Percentiles rank a stretch among this genome's conserved stretches.
Evolutionary conservation across 2,113 vertebrate genomes (phyloP).

Genomic region (Antechinus flavipes): DNA sequence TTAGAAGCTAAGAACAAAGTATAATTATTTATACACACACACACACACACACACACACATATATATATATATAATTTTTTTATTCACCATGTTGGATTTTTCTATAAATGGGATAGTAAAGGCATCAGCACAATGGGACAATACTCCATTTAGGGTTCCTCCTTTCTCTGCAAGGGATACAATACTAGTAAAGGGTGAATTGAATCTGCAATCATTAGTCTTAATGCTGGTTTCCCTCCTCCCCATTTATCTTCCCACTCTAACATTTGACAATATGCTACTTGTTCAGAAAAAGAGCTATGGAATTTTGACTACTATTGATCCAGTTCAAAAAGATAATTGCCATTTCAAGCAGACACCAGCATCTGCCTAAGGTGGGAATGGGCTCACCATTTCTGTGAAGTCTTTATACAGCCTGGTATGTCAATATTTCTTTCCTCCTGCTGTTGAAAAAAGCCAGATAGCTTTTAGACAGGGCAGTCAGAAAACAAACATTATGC

Average conservation of each 20-base stretch:
- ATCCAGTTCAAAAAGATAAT: neutral
- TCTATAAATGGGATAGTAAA: too few relatives aligned
- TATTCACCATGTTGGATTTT: too few relatives aligned
- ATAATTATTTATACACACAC: too few relatives aligned
- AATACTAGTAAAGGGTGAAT: too few relatives aligned
- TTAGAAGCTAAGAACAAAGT: too few relatives aligned
- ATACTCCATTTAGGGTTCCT: too few relatives aligned
- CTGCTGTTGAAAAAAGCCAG: neutral
- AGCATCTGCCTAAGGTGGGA: neutral
- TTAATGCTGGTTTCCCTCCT: neutral
- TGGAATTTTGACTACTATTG: neutral
- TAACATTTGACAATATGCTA: neutral
- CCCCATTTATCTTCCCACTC: neutral
- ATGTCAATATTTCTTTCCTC: neutral
- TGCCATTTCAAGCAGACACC: neutral
- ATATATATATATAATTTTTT: too few relatives aligned
- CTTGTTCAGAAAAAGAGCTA: neutral
- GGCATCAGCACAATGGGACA: too few relatives aligned
- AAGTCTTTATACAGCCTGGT: neutral
- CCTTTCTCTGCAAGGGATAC: too few relatives aligned
- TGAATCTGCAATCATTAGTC: neutral
- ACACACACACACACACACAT: too few relatives aligned
- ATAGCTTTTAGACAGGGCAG: neutral
- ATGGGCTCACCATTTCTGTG: neutral
- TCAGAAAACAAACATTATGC: neutral